phyloP scores from a whole-genome alignment of 2,113 vertebrate genomes.

The Lophochroa leadbeateri region DNA sequence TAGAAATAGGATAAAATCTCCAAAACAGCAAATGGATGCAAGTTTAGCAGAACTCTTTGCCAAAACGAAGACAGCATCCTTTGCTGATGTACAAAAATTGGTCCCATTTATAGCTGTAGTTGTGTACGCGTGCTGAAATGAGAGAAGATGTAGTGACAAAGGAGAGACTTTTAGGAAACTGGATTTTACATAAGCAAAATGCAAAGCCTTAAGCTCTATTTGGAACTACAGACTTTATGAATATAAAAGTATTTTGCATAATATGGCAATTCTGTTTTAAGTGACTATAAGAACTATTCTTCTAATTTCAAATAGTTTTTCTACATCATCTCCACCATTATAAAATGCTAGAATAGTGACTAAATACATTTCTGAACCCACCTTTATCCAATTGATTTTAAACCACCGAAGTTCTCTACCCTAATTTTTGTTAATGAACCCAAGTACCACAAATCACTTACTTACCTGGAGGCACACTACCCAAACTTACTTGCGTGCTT shows the following conservation, averaged over 20 bases:
- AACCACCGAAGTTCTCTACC: neutral
- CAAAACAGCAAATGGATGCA: slow-evolving; percentile 61
- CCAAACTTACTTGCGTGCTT: neutral
- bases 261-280: neutral
- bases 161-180: neutral
- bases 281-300: neutral
- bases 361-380: neutral
- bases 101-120: slow-evolving; percentile 78
- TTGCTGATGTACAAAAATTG: slow-evolving; percentile 77
- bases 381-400: neutral
- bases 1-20: slow-evolving; percentile 78
- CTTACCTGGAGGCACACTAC: neutral
- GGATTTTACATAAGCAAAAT: neutral
- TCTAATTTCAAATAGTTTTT: neutral
- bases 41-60: slow-evolving; percentile 67
- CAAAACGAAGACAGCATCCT: slow-evolving; percentile 67
- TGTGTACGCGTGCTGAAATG: slow-evolving; percentile 76
- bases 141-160: neutral
- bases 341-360: neutral
- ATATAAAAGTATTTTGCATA: neutral
- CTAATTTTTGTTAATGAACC: neutral
- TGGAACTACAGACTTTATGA: neutral
- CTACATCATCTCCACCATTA: neutral
- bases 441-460: neutral
- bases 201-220: neutral